Base-by-base conservation (phyloP, 2,888 invertebrate species). In the Lepetodrilus schrolli region DNA sequence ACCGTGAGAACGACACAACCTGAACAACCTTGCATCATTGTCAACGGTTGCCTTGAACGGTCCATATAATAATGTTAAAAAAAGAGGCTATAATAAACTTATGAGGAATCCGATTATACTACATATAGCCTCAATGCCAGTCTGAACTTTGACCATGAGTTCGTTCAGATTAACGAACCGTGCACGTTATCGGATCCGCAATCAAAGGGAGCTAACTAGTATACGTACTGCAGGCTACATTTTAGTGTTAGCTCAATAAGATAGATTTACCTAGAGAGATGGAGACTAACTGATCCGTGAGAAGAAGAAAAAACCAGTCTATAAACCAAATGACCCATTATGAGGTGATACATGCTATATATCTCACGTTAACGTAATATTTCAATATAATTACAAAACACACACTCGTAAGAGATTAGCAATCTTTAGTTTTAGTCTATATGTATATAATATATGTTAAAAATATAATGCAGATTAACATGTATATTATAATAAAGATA, bases 1-100 rank as follows among this genome's bases (percentile, higher is more conserved):
- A 72, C 58, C 72, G 72, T 72, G 73, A 48, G 68, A 73, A 73
- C 66, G 66, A 49, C 38, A 58, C 17, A 58, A 17, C 58, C 58
- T 58, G 58, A 26, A 30, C 34, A 58, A 58, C 30, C 58, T 58
- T 58, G 30, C 58, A 30, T 26, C 58, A 58, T 43, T 43, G 3
- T 34, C 34, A n/a, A 4, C 5, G 34, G 30, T 30, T 26, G 17
- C 17, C 30, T 58, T 21, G 30, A 58, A 58, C 58, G 5, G 30
- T 58, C 17, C 21, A 20, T 20, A 48, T 48, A 48, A 7, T 58
- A 26, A 26, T 30, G 34, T 26, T 26, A 34, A 58, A 17, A 30
- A 17, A 58, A 58, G 30, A 30, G 17, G 13, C 34, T 17, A 30
- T 34, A 0, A 4, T 20, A 3, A 48, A 48, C 48, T 17, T n/a